A percentile compares a stretch with the other conserved stretches of the same genome.
Evolutionary conservation across 2,888 invertebrate genomes (phyloP).

Genomic region (Eledone cirrhosa): DNA sequence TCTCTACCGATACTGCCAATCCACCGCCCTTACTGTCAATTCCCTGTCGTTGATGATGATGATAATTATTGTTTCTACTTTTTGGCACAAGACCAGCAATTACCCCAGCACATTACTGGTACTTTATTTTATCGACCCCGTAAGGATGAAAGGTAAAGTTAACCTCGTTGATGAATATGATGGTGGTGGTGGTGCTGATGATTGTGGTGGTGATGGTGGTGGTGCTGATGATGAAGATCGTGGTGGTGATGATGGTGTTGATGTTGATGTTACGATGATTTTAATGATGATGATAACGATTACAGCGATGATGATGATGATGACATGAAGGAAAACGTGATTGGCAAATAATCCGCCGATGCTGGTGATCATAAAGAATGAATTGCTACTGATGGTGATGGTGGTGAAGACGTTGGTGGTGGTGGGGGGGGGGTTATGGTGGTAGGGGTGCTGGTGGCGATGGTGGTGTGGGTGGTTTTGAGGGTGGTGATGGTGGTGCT

Average conservation of each 20-base stretch:
- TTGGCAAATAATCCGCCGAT: not conserved
- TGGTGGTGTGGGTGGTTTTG: not conserved
- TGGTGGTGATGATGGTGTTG: no score
- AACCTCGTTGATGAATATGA: not conserved
- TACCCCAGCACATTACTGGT: no score
- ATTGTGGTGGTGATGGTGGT: not conserved
- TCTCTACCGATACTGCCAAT: no score
- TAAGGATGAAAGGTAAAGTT: no score
- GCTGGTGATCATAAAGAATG: not conserved
- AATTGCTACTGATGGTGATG: not conserved
- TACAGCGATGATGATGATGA: not conserved
- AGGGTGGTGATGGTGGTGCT: not conserved
- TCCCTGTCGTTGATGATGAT: no score
- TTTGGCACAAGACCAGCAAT: no score
- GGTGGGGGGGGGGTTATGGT: not conserved
- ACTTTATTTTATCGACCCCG: no score
- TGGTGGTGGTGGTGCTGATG: not conserved
- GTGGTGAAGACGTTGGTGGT: not conserved
- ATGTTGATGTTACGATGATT: no score
- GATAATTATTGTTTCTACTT: no score
- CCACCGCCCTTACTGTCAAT: no score
- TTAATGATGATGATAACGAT: not conserved
- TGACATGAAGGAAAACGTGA: not conserved
- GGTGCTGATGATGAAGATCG: not conserved
- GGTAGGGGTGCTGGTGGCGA: not conserved